Evolutionary conservation across 2,888 invertebrate species (phyloP), one percentile per base, ranked within the genome.

Genomic region (Fragum whitleyi): DNA sequence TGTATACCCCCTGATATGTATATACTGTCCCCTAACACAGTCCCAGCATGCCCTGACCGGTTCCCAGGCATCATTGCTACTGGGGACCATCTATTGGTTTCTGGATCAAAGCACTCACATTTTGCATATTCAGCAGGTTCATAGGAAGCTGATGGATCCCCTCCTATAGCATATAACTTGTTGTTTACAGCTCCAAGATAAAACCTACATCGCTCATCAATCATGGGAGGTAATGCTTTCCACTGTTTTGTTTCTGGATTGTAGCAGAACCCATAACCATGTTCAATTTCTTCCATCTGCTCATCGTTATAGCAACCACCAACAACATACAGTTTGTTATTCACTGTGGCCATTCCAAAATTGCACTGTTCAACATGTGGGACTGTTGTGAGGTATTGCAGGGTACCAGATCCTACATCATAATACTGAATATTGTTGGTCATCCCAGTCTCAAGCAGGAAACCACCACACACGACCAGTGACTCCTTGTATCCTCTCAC

Each of bases 331-430:
- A 96, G 94, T 88, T 96, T 95, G 90, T 96, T 96, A 81, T 96
- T 95, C 14, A 96, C 93, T 0, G 96, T 96, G 9, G 96, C 95
- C 9, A 96, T 95, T 1, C 96, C 96, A 93, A 96, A 96, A 92
- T 96, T 96, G 91, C 96, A 96, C 91, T 96, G 96, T 88, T 96
- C 96, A 7, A 96, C 95, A 89, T 96, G 96, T 0, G 96, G 96
- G 87, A 96, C 96, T 55, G 95, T 95, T 2, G 96, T 96, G 36
- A 96, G 92, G 86, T 95, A 95, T 86, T 95, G 95, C 96, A 96
- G 96, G 90, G 95, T 95, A 11, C 95, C 95, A 2, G 92, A 89
- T 65, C 95, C 95, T 0, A 95, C 95, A 77, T 96, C 94, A 86
- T 95, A 95, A 91, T 96, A 96, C 55, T 96, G 96, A 29, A 96